Evolutionary conservation across 2,113 vertebrate species (phyloP).

Genomic region (Sinosuthora webbiana): DNA sequence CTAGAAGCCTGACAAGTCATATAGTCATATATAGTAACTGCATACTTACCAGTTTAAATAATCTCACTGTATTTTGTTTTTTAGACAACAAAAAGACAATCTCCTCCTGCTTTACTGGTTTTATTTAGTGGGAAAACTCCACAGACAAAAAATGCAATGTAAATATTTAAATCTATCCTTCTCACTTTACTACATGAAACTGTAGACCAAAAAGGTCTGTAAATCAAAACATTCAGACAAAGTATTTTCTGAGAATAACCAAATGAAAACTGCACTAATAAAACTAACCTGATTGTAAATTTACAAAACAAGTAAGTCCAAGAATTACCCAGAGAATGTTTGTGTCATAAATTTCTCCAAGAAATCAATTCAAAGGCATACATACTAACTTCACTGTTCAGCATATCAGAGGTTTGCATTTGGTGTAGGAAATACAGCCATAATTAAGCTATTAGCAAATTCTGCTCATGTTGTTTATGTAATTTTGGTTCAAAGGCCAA

Average conservation of each 20-base stretch:
- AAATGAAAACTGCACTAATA: not conserved
- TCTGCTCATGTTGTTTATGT: not conserved
- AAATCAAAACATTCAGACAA: not conserved
- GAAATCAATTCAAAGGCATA: not conserved
- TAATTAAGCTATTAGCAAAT: not conserved
- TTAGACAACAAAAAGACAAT: not conserved
- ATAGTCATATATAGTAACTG: not conserved
- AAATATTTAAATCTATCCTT: not conserved
- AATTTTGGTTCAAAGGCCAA: constrained; percentile 29
- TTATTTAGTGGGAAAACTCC: not conserved
- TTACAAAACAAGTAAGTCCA: not conserved
- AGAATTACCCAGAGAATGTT: not conserved
- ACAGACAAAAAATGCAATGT: not conserved
- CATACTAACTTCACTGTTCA: not conserved
- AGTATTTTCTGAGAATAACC: not conserved
- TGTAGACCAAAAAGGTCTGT: not conserved
- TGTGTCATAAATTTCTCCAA: not conserved
- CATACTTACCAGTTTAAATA: not conserved
- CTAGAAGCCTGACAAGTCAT: not conserved
- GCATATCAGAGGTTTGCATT: not conserved
- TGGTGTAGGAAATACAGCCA: not conserved
- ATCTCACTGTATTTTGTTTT: not conserved
- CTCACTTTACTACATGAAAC: not conserved
- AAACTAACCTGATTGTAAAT: not conserved
- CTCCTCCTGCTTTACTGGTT: not conserved